Conservation (phyloP, 1,140 invertebrate genomes). For the Diachasma alloeum region DNA sequence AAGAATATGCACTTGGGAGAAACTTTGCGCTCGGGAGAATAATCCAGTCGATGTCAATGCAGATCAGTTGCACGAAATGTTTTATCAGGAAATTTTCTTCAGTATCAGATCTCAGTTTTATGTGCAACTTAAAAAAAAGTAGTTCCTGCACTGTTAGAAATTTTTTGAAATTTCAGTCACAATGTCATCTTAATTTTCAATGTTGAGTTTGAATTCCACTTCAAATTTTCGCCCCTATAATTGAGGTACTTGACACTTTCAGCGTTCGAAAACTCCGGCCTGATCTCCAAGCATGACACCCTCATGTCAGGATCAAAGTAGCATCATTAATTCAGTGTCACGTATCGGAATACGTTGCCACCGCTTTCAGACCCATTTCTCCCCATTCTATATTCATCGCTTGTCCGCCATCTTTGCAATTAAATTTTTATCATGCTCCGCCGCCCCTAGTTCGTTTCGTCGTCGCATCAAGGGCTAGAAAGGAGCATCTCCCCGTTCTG, state of each 20-base stretch:
- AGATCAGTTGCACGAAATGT: too few relatives aligned
- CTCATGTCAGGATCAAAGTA: neutral
- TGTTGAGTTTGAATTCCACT: too few relatives aligned
- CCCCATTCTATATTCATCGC: neutral
- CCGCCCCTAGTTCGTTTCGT: neutral
- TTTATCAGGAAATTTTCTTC: too few relatives aligned
- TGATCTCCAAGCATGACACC: neutral
- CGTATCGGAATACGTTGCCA: neutral
- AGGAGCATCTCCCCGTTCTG: neutral
- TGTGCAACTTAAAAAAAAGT: too few relatives aligned
- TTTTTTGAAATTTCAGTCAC: too few relatives aligned
- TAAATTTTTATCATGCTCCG: neutral
- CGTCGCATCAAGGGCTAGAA: neutral
- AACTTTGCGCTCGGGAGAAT: too few relatives aligned
- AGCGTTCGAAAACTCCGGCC: neutral
- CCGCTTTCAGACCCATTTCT: neutral
- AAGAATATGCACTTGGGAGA: too few relatives aligned
- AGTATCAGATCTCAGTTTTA: too few relatives aligned
- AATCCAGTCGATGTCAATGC: too few relatives aligned
- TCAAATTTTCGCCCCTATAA: neutral
- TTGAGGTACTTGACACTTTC: neutral
- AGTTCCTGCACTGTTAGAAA: too few relatives aligned
- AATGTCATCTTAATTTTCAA: too few relatives aligned
- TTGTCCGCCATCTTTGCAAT: neutral
- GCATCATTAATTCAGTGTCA: constrained; percentile 1